Evolutionary conservation across 1,140 invertebrate genomes (phyloP), one percentile per base, ranked within the genome.

Genomic region (Orchesella cincta): DNA sequence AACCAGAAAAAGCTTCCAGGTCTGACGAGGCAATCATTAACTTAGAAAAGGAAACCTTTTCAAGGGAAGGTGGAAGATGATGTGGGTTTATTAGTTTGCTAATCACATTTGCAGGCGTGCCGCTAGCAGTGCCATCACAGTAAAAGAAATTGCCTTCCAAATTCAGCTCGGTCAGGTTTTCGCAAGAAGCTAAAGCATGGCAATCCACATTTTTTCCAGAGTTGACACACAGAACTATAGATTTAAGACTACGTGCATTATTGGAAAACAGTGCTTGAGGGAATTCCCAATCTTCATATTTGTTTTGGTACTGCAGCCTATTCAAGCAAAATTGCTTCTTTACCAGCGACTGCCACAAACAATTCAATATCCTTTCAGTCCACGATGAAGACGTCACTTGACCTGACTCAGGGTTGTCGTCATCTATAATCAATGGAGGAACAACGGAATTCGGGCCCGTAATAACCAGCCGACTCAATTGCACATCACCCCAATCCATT

Each of bases 241-340:
- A 12, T n/a, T 14, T 57, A 8, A 57, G 23, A 23, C 3, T 14
- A 5, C 3, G 5, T 3, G 52, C 52, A 57, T 57, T 57, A n/a
- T n/a, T 57, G 5, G 52, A 57, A 23, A 57, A 57, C 5, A 26
- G 8, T 14, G 14, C 23, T n/a, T 57, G 23, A 3, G 52, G 52
- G 23, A 57, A 57, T 18, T 18, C 23, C 52, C 52, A 57, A 23
- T 57, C 52, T 57, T 57, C 52, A n/a, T 57, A 57, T 57, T 57
- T 57, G 52, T 57, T 57, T 3, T 14, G 3, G 23, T 57, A 57
- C 23, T 57, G 52, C 52, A 57, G 23, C 12, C 14, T 26, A 3
- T 12, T 26, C 23, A 57, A 57, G 23, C 23, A n/a, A 57, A 14
- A 5, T 57, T 57, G 52, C 23, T 57, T 23, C 52, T 12, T n/a